phyloP scores from a whole-genome alignment of 2,888 invertebrate genomes.

The Limenitis camilla region DNA sequence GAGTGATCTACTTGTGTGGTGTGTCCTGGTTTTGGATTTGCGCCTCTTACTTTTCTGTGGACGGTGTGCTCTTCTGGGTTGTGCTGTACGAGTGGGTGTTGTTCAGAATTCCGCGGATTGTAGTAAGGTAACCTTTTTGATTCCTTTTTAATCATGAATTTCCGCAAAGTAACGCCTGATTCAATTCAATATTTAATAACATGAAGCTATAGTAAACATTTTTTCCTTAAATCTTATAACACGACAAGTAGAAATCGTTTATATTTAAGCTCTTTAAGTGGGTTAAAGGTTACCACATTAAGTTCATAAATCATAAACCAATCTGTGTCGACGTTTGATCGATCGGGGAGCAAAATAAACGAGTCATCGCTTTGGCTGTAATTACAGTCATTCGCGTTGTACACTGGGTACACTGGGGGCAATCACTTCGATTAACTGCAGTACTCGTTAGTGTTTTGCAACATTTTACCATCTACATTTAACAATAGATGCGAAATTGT shows the following conservation, averaged over 20 bases:
- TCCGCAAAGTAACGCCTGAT: no score
- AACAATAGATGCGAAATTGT: slow-evolving; percentile 67
- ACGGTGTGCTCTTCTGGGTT: no score
- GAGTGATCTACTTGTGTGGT: no score
- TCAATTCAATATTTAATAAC: no score
- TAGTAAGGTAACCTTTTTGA: no score
- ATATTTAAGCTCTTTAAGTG: slow-evolving; percentile 25
- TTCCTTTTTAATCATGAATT: no score
- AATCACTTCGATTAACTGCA: slow-evolving; percentile 62
- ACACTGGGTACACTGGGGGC: slow-evolving; percentile 26
- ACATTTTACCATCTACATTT: slow-evolving; percentile 25
- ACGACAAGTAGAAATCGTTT: slow-evolving; percentile 11
- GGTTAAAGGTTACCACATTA: slow-evolving; percentile 30
- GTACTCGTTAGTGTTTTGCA: slow-evolving; percentile 55
- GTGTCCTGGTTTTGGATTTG: no score
- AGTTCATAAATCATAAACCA: slow-evolving; percentile 46
- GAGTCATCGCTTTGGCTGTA: slow-evolving; percentile 41
- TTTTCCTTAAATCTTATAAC: slow-evolving; percentile 2
- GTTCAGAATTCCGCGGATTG: no score
- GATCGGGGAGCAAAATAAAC: slow-evolving; percentile 48
- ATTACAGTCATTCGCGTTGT: slow-evolving; percentile 30
- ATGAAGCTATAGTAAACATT: neutral
- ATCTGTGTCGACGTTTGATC: slow-evolving; percentile 47
- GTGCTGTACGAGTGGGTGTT: no score
- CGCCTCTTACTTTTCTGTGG: no score